These are phyloP conservation scores for Sebastes variabilis DNA, from an alignment of 2,797 vertebrate genomes.

Conservation along the genomic window DNA sequence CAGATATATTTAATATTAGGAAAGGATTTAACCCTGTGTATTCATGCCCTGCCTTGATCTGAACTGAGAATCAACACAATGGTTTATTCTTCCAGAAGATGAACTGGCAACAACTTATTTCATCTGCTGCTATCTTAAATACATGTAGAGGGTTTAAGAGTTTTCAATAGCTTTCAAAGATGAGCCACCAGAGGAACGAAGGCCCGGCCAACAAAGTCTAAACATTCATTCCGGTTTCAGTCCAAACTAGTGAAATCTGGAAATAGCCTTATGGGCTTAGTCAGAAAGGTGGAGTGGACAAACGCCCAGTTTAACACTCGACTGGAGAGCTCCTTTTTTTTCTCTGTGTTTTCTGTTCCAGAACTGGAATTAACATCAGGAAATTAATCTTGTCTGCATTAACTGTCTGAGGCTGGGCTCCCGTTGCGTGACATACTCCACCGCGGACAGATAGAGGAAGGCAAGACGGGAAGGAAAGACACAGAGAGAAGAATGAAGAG, in stretches of 20 bases:
- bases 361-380: slow-evolving; percentile 79
- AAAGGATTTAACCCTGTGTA: slow-evolving; percentile 30
- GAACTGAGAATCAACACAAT: slow-evolving; percentile 9
- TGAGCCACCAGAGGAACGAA: slow-evolving; percentile 18
- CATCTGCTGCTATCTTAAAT: not conserved
- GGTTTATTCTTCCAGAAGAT: slow-evolving; percentile 16
- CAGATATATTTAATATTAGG: slow-evolving; percentile 54
- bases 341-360: slow-evolving; percentile 52
- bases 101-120: not conserved
- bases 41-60: slow-evolving; percentile 35
- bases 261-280: slow-evolving; percentile 69
- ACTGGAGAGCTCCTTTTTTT: slow-evolving; percentile 40
- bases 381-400: slow-evolving; percentile 81
- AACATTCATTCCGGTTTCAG: slow-evolving; percentile 58
- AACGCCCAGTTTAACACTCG: slow-evolving; percentile 73
- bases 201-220: slow-evolving; percentile 27
- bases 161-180: slow-evolving; percentile 25
- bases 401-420: slow-evolving; percentile 71
- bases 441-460: slow-evolving; percentile 46
- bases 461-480: slow-evolving; percentile 16
- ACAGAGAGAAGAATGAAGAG: slow-evolving; percentile 39
- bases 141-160: not conserved
- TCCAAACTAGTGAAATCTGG: slow-evolving; percentile 67
- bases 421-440: slow-evolving; percentile 60
- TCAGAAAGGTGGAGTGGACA: slow-evolving; percentile 70